Evolutionary conservation across 1,140 invertebrate species (phyloP).

Genomic region (Druon quercuslanigerum): DNA sequence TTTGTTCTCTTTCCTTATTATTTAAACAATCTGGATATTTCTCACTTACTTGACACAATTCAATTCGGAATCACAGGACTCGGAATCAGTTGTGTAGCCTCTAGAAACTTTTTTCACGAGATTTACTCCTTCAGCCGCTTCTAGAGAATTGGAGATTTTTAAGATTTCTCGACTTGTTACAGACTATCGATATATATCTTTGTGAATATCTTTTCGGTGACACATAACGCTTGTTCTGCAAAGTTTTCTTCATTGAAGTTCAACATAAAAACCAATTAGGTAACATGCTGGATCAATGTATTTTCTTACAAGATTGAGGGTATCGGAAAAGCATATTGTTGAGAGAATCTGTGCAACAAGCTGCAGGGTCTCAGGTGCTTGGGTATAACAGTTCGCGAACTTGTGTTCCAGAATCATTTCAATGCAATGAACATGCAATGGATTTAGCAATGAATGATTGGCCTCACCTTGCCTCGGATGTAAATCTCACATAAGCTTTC

Average conservation of each 20-base stretch:
- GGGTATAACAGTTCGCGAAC: neutral
- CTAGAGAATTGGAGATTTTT: constrained; percentile 1
- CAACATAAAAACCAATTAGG: constrained; percentile 22
- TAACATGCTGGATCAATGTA: constrained; percentile 40
- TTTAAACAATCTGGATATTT: too few relatives aligned
- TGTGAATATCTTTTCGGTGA: too few relatives aligned
- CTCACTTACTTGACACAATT: too few relatives aligned
- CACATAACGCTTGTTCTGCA: neutral
- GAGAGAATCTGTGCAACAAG: constrained; percentile 32
- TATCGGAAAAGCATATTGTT: constrained; percentile 3
- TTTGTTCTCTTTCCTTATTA: too few relatives aligned
- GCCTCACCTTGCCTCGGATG: too few relatives aligned
- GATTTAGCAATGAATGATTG: too few relatives aligned
- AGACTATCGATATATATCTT: neutral
- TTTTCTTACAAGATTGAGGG: constrained; percentile 37
- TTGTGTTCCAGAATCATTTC: too few relatives aligned
- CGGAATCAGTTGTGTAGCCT: too few relatives aligned
- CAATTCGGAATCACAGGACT: too few relatives aligned
- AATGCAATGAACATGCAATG: too few relatives aligned
- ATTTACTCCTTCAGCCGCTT: neutral
- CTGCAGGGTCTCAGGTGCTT: constrained; percentile 32
- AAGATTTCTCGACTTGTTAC: constrained; percentile 27
- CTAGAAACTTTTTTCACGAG: too few relatives aligned
- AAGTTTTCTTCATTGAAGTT: constrained; percentile 33
- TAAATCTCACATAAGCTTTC: too few relatives aligned